Evolutionary conservation across 64 coral and sea anemone genomes (phyloP).

Genomic region (Hydrozoanthus tunicans): DNA sequence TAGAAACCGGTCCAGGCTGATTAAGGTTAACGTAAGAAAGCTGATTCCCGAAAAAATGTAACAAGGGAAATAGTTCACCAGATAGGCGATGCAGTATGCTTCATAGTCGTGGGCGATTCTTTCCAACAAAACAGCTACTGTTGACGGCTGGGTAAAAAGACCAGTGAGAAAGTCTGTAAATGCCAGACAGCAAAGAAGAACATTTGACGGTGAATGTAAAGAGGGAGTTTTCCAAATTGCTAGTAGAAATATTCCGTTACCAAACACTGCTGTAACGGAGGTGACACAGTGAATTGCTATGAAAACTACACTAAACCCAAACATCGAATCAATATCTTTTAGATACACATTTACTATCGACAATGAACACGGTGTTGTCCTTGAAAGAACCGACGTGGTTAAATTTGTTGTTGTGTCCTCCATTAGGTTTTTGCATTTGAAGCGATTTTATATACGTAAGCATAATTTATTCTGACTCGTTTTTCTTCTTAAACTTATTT

Average conservation of each 20-base stretch:
- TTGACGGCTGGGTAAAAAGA: conserved; percentile 50
- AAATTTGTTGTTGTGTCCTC: conserved; percentile 1
- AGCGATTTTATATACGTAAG: too few relatives aligned
- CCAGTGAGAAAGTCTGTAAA: conserved; percentile 56
- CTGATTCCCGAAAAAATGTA: conserved; percentile 69
- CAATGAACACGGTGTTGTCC: not conserved
- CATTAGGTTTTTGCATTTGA: not conserved
- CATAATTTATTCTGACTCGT: too few relatives aligned
- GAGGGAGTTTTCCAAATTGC: conserved; percentile 62
- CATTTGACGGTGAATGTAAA: conserved; percentile 63
- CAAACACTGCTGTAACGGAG: conserved; percentile 27
- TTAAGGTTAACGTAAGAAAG: conserved; percentile 62
- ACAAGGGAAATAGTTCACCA: conserved; percentile 65
- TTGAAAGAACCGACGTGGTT: not conserved
- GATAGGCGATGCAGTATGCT: conserved; percentile 38
- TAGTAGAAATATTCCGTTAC: conserved; percentile 55
- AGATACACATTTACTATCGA: conserved; percentile 43
- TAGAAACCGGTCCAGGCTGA: conserved; percentile 72
- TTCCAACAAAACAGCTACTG: conserved; percentile 10
- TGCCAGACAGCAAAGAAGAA: conserved; percentile 56
- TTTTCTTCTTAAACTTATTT: too few relatives aligned
- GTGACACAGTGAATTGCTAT: conserved; percentile 30
- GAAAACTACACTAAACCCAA: conserved; percentile 27
- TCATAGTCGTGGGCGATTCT: conserved; percentile 43
- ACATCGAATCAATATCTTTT: conserved; percentile 11